Evolutionary conservation across 2,888 invertebrate genomes (phyloP).

Genomic region (Ophioninae sp.): DNA sequence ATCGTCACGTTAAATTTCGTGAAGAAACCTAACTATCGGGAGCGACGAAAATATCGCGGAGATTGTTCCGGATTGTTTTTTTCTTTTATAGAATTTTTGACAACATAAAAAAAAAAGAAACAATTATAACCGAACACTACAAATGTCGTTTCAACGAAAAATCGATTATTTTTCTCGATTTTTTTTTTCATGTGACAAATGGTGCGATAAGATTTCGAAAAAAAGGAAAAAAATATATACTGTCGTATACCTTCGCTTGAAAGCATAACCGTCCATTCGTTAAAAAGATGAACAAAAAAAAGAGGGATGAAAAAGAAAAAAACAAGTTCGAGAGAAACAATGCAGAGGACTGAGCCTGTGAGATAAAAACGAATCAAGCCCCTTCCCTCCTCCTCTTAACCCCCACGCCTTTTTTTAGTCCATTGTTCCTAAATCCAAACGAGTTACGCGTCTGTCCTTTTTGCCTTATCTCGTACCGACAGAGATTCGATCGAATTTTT

Average conservation of each 20-base stretch:
- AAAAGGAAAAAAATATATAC: conserved; percentile 12
- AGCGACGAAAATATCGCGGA: conserved; percentile 33
- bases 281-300: conserved; percentile 12
- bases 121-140: background rate
- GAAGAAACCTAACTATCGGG: conserved; percentile 42
- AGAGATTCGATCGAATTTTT: conserved; percentile 10
- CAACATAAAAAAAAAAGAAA: background rate
- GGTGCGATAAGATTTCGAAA: conserved; percentile 31
- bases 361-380: conserved; percentile 34
- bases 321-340: conserved; percentile 46
- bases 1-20: conserved; percentile 16
- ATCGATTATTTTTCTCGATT: background rate
- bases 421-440: conserved; percentile 8
- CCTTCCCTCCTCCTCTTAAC: background rate
- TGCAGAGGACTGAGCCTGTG: conserved; percentile 39
- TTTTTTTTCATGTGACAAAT: conserved; percentile 15
- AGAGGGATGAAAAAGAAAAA: background rate
- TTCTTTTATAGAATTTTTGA: background rate
- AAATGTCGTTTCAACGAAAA: background rate
- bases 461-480: background rate
- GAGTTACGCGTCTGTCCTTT: background rate
- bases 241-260: conserved; percentile 47
- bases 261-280: conserved; percentile 61
- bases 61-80: conserved; percentile 31
- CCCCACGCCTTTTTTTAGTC: background rate